Evolutionary conservation across 2,113 vertebrate species (phyloP).

Genomic region (Dunckerocampus dactyliophorus): DNA sequence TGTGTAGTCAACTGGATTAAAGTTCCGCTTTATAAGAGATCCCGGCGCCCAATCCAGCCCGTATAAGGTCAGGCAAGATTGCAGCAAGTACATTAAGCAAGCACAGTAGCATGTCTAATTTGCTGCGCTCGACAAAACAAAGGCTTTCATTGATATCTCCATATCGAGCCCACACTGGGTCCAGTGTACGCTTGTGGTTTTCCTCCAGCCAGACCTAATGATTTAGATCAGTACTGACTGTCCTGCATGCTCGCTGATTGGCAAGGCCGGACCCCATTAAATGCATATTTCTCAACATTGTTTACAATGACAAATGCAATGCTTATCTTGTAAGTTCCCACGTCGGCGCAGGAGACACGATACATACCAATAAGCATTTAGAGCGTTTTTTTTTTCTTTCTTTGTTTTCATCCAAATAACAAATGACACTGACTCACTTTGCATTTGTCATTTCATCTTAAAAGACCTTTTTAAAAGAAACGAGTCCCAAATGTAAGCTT

Average conservation of each 20-base stretch:
- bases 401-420: constrained; percentile 16
- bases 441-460: constrained; percentile 52
- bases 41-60: constrained; percentile 46
- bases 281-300: constrained; percentile 55
- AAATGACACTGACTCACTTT: constrained; percentile 23
- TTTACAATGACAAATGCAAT: constrained; percentile 53
- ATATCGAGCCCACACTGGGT: constrained; percentile 49
- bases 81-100: constrained; percentile 56
- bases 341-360: constrained; percentile 10
- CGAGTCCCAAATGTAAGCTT: constrained; percentile 24
- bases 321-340: constrained; percentile 37
- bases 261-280: constrained; percentile 43
- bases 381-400: constrained; percentile 6
- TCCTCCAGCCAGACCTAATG: constrained; percentile 55
- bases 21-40: constrained; percentile 57
- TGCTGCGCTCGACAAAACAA: constrained; percentile 64
- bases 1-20: constrained; percentile 49
- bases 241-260: constrained; percentile 56
- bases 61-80: constrained; percentile 54
- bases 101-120: constrained; percentile 60
- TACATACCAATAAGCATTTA: constrained; percentile 16
- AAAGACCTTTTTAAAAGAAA: constrained; percentile 50
- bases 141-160: constrained; percentile 66
- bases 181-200: constrained; percentile 39
- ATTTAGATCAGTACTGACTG: constrained; percentile 58